Percentiles rank a stretch among this genome's conserved stretches.
Conservation (phyloP, 2,797 vertebrate species). For the Esox masquinongy region DNA sequence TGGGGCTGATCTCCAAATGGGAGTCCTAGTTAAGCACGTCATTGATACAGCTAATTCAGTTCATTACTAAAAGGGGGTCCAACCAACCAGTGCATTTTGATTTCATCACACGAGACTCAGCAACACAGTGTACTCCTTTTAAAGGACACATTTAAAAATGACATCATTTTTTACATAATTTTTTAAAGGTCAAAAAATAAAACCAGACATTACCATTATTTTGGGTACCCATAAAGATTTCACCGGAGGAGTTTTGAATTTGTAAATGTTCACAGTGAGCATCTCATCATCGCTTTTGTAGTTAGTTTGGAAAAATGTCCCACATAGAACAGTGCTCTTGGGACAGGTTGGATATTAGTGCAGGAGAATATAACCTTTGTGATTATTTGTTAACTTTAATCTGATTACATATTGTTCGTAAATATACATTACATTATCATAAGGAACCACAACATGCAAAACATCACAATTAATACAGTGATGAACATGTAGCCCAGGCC, state of each 20-base stretch:
- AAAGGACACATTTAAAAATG: neutral
- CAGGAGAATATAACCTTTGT: no score
- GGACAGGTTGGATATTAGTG: no score
- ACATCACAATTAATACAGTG: no score
- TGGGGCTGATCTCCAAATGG: neutral
- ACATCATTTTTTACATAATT: neutral
- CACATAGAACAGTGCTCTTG: no score
- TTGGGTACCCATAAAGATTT: neutral
- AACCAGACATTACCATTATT: neutral
- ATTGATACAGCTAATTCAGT: slow-evolving; percentile 1
- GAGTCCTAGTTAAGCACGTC: neutral
- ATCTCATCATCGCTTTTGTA: slow-evolving; percentile 8
- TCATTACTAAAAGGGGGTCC: neutral
- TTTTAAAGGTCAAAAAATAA: neutral
- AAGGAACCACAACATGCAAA: no score
- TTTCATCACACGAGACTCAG: neutral
- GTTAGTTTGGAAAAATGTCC: neutral
- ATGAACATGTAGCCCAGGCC: no score
- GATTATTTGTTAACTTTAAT: no score
- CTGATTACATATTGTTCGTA: no score
- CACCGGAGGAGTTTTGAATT: neutral
- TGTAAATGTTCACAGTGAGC: neutral
- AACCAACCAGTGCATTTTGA: neutral
- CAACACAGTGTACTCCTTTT: neutral
- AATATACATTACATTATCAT: no score